Base-by-base conservation (phyloP, 1,140 invertebrate species). In the Pachyrhynchus sulphureomaculatus region DNA sequence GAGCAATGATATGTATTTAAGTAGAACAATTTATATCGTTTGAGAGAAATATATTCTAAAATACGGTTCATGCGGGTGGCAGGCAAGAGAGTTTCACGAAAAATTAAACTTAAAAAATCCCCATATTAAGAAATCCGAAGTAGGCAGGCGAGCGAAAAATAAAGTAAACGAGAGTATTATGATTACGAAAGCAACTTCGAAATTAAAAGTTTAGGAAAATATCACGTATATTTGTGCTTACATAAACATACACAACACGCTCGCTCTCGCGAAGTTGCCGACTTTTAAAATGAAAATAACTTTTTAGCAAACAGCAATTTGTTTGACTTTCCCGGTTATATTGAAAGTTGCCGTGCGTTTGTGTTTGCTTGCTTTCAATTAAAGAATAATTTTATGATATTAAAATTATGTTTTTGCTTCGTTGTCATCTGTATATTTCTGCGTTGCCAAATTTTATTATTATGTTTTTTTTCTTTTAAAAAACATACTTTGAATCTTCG, bases 141-240 rank as follows among this genome's bases (percentile, higher is more conserved):
- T 10, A 13, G 24, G 32, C 9, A 8, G 20, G 23, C 4, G 18
- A 21, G 37, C 15, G 18, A 18, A 42, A 42, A 26, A 29, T 37
- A 36, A 42, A 47, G 42, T 48, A 57, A 48, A 47, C 41, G 42
- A 24, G 36, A 34, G 33, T 37, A 56, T 45, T 44, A 56, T 44
- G 15, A 56, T 44, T 56, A 56, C 23, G n/a, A 29, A 56, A 39
- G 32, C 42, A 47, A 45, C 44, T 57, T 57, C 41, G 26, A 57
- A 57, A 57, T 57, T 57, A 57, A 57, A 57, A 57, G 55, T 57
- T 57, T 33, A 42, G 21, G 42, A 13, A 36, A 57, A 57, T 57
- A 42, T 24, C 42, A 29, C 32, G 45, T 57, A 57, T 57, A 36
- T 21, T 17, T 48, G 37, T 36, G 37, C 18, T 32, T 56, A 36